Conservation (phyloP, 2,797 vertebrate genomes). For the Poliocrania exsul region DNA sequence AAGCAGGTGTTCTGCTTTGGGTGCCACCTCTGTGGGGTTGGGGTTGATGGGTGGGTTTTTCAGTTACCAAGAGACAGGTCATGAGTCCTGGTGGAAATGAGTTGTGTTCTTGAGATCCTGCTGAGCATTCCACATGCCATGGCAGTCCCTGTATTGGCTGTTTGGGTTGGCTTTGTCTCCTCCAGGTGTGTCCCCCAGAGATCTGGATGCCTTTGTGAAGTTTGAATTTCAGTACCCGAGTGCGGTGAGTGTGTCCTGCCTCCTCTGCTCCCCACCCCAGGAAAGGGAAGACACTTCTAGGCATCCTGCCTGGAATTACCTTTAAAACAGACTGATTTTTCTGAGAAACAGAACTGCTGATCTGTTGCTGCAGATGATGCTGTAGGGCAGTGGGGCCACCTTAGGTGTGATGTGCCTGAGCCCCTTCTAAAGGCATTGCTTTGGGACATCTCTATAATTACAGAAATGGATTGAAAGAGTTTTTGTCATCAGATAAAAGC, state of each 20-base stretch:
- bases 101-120: background rate
- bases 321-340: background rate
- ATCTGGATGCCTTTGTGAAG: slow-evolving; percentile 91
- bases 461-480: background rate
- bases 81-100: background rate
- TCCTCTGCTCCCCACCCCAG: background rate
- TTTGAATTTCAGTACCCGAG: slow-evolving; percentile 96
- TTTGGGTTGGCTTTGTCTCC: slow-evolving; percentile 34
- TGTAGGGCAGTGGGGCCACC: background rate
- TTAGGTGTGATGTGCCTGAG: background rate
- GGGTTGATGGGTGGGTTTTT: background rate
- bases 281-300: background rate
- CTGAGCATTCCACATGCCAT: background rate
- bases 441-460: background rate
- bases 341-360: background rate
- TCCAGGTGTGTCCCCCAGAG: slow-evolving; percentile 88
- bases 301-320: background rate
- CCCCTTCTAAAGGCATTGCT: background rate
- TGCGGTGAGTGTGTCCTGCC: slow-evolving; percentile 79
- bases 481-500: background rate
- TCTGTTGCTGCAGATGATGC: background rate
- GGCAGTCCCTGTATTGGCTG: background rate
- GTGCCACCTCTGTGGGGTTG: background rate
- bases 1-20: background rate
- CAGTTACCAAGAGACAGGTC: background rate